phyloP scores from a whole-genome alignment of 2,888 invertebrate species.

The Eristalis tenax region DNA sequence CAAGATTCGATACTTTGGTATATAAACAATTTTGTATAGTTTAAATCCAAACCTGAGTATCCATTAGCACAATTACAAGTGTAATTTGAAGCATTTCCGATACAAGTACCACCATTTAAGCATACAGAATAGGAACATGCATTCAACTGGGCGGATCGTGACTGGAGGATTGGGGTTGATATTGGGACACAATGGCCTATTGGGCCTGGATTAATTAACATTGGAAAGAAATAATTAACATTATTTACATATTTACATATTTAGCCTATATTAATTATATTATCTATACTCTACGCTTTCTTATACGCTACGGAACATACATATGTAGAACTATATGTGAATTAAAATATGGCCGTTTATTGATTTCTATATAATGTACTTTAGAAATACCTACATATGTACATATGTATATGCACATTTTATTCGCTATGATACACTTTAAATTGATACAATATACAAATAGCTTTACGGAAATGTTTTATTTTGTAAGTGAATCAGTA shows the following conservation, averaged over 20 bases:
- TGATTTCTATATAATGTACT: no score
- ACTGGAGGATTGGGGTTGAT: conserved; percentile 74
- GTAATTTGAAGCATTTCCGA: conserved; percentile 85
- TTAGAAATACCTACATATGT: background rate
- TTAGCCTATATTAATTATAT: background rate
- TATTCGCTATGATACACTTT: no score
- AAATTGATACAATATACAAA: no score
- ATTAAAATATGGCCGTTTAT: no score
- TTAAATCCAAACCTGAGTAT: conserved; percentile 83
- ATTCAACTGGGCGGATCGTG: conserved; percentile 80
- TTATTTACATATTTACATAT: conserved; percentile 56
- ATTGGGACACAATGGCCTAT: conserved; percentile 81
- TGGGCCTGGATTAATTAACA: conserved; percentile 76
- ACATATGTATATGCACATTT: background rate
- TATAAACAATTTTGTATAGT: conserved; percentile 40
- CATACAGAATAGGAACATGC: conserved; percentile 83
- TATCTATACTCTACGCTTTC: background rate
- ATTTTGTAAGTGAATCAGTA: no score
- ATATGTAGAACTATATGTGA: background rate
- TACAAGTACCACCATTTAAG: conserved; percentile 88
- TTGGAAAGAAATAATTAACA: conserved; percentile 46
- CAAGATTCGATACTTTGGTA: background rate
- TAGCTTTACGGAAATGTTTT: no score
- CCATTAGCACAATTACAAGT: conserved; percentile 88
- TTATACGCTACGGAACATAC: background rate